Conservation (phyloP, 2,888 invertebrate genomes). For the Eustalomyia histrio region DNA sequence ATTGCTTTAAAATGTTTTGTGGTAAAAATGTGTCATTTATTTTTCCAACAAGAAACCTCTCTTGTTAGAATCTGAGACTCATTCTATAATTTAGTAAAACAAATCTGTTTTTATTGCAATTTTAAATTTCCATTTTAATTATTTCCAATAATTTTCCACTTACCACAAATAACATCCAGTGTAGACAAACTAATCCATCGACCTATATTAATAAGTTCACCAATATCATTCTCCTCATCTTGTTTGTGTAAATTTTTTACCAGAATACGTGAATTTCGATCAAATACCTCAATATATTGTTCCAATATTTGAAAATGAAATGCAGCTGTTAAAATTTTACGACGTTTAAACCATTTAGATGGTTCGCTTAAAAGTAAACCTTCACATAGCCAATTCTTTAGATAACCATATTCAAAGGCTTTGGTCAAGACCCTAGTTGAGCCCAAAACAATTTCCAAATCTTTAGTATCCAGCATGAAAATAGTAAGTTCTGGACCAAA, state of each 20-base stretch:
- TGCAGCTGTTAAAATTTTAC: constrained; percentile 87
- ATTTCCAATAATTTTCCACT: constrained; percentile 59
- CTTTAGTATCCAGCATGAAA: constrained; percentile 67
- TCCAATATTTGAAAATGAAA: constrained; percentile 89
- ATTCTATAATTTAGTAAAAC: too few species aligned
- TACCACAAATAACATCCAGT: constrained; percentile 79
- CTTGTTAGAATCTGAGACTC: too few species aligned
- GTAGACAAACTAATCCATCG: constrained; percentile 79
- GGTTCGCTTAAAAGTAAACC: constrained; percentile 70
- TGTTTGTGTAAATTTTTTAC: constrained; percentile 76
- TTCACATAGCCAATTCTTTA: constrained; percentile 71
- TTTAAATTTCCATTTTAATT: too few species aligned
- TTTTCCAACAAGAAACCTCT: too few species aligned
- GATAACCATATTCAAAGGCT: constrained; percentile 67
- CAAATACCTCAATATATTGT: constrained; percentile 85
- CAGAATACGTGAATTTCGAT: constrained; percentile 82
- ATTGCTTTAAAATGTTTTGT: too few species aligned
- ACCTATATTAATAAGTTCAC: constrained; percentile 80
- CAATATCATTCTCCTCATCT: constrained; percentile 80
- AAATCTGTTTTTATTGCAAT: too few species aligned
- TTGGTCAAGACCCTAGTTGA: constrained; percentile 65
- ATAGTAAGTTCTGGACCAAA: constrained; percentile 66
- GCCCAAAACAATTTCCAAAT: constrained; percentile 67
- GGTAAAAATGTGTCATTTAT: too few species aligned
- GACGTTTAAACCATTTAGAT: constrained; percentile 83